Evolutionary conservation across 1,140 invertebrate genomes (phyloP).

Genomic region (Pissodes strobi): DNA sequence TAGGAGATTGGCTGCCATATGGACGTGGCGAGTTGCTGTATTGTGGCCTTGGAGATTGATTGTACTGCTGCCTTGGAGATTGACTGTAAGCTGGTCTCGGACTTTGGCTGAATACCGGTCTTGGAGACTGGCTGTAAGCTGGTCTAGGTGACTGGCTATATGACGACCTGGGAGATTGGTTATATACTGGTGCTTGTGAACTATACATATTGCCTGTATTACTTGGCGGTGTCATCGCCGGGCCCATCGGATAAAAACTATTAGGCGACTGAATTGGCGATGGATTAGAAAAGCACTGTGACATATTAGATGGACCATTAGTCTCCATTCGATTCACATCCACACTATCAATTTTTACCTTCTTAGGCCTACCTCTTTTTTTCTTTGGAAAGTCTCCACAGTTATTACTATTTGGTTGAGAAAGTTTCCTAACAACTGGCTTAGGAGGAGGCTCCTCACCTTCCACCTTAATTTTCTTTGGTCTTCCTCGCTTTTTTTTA

Average conservation of each 20-base stretch:
- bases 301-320: slow-evolving; percentile 52
- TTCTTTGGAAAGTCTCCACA: slow-evolving; percentile 72
- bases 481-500: slow-evolving; percentile 87
- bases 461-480: slow-evolving; percentile 83
- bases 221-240: slow-evolving; percentile 51
- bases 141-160: slow-evolving; percentile 64
- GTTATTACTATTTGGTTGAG: slow-evolving; percentile 52
- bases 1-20: slow-evolving; percentile 63
- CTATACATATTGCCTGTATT: slow-evolving; percentile 51
- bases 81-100: slow-evolving; percentile 64
- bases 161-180: slow-evolving; percentile 44
- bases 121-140: slow-evolving; percentile 55
- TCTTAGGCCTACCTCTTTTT: slow-evolving; percentile 82
- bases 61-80: slow-evolving; percentile 63
- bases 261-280: slow-evolving; percentile 60
- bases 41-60: slow-evolving; percentile 63
- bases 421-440: slow-evolving; percentile 62
- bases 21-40: slow-evolving; percentile 65
- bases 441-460: slow-evolving; percentile 64
- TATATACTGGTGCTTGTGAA: slow-evolving; percentile 55
- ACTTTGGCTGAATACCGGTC: slow-evolving; percentile 58
- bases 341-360: slow-evolving; percentile 66
- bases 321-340: slow-evolving; percentile 50
- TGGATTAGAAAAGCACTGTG: slow-evolving; percentile 63
- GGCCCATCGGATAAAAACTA: slow-evolving; percentile 55